Conservation (phyloP, 2,113 vertebrate genomes). For the Girardinichthys multiradiatus region DNA sequence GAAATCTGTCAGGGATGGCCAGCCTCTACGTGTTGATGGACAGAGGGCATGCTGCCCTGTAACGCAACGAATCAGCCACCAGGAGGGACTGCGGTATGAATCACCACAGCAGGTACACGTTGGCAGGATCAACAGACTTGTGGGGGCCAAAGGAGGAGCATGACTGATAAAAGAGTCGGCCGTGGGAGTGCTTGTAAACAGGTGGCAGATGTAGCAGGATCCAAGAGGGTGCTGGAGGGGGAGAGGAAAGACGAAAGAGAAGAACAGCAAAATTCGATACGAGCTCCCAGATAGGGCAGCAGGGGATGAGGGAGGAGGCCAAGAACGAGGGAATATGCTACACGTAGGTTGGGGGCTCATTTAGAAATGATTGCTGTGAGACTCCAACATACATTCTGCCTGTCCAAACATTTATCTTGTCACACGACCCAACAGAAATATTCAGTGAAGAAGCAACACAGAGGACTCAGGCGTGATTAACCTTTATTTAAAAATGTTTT, state of each 20-base stretch:
- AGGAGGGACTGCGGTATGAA: constrained; percentile 30
- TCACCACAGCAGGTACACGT: constrained; percentile 28
- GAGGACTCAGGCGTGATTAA: not conserved
- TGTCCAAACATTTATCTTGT: constrained; percentile 54
- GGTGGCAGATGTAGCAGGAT: constrained; percentile 72
- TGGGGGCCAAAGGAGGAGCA: constrained; percentile 38
- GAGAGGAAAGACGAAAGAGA: constrained; percentile 63
- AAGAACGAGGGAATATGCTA: constrained; percentile 65
- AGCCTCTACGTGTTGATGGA: constrained; percentile 21
- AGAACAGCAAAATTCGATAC: constrained; percentile 82
- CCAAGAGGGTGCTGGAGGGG: constrained; percentile 34
- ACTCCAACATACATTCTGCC: not conserved
- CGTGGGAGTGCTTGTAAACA: constrained; percentile 73
- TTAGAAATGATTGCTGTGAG: not conserved
- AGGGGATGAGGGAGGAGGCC: constrained; percentile 50
- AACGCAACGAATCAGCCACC: constrained; percentile 41
- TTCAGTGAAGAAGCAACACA: not conserved
- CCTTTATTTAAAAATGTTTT: not conserved
- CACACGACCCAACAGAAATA: constrained; percentile 18
- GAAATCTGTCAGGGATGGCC: constrained; percentile 28
- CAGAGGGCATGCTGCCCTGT: constrained; percentile 19
- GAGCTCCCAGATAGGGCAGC: constrained; percentile 49
- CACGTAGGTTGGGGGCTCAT: constrained; percentile 41
- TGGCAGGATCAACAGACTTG: constrained; percentile 29
- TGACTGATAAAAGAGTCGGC: constrained; percentile 61